Percentiles rank a stretch among this genome's conserved stretches.
These are phyloP conservation scores for Epizoanthus illoricatus DNA, from an alignment of 92 coral and sea anemone genomes.

Conservation along the genomic window DNA sequence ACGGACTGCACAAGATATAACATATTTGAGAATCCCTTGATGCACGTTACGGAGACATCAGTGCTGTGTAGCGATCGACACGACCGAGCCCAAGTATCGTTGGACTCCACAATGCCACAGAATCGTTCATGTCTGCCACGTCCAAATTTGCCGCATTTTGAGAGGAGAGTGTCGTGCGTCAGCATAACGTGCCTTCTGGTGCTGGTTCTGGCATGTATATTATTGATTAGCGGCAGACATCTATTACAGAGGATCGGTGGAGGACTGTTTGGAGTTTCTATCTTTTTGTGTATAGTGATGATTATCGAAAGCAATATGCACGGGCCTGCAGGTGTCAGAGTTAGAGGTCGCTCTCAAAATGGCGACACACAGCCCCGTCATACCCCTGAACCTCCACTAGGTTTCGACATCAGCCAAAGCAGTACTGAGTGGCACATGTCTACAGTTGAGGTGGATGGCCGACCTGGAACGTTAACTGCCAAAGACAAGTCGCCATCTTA, in stretches of 20 bases:
- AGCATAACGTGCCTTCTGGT: slow-evolving; percentile 1
- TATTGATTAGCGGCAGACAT: slow-evolving; percentile 4
- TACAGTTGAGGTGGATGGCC: slow-evolving; percentile 4
- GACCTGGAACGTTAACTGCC: too few relatives aligned
- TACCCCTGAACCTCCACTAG: slow-evolving; percentile 8
- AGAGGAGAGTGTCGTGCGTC: slow-evolving; percentile 1
- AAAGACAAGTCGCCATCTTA: slow-evolving; percentile 29
- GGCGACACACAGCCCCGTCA: not conserved
- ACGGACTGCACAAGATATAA: not conserved
- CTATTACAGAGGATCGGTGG: slow-evolving; percentile 28
- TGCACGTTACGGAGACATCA: not conserved
- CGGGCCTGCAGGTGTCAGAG: not conserved
- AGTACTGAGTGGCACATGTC: slow-evolving; percentile 38
- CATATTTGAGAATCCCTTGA: slow-evolving; percentile 22
- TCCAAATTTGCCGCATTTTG: not conserved
- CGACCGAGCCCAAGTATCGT: not conserved
- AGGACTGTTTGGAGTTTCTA: slow-evolving; percentile 23
- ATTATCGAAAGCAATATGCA: slow-evolving; percentile 25
- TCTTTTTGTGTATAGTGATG: slow-evolving; percentile 12
- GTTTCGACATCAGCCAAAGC: slow-evolving; percentile 27
- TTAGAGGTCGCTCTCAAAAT: not conserved
- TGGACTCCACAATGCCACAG: not conserved
- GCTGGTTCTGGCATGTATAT: slow-evolving; percentile 21
- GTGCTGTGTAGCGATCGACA: not conserved
- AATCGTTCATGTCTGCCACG: not conserved